These are phyloP conservation scores for Temnothorax nylanderi DNA, from an alignment of 1,140 invertebrate genomes.

Conservation along the genomic window DNA sequence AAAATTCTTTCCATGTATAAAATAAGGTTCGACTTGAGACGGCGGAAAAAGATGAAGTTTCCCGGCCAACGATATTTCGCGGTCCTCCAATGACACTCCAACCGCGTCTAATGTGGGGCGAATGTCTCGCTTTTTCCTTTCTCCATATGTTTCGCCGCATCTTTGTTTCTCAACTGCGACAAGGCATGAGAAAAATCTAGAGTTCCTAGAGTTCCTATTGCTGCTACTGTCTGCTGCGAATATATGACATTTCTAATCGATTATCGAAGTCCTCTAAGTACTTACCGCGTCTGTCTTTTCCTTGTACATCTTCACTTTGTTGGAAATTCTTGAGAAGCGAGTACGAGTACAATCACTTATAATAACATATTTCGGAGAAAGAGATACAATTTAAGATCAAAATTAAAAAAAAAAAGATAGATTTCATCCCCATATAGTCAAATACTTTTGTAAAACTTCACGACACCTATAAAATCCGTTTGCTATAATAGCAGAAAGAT, in stretches of 20 bases:
- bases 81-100: not conserved
- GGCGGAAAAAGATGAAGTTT: not conserved
- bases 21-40: slow-evolving; percentile 16
- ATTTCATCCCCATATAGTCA: not conserved
- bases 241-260: slow-evolving; percentile 57
- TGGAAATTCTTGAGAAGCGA: slow-evolving; percentile 45
- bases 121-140: not conserved
- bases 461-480: not conserved
- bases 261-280: slow-evolving; percentile 64
- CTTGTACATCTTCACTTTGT: slow-evolving; percentile 3
- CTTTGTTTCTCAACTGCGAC: not conserved
- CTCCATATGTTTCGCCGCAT: slow-evolving; percentile 10
- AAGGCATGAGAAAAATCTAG: not conserved
- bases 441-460: not conserved
- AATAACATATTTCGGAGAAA: not conserved
- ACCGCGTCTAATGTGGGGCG: not conserved
- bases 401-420: not conserved
- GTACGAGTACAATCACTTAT: not conserved
- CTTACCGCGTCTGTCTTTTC: slow-evolving; percentile 27
- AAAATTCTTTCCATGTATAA: slow-evolving; percentile 41
- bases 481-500: not conserved
- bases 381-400: not conserved
- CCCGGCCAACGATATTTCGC: not conserved
- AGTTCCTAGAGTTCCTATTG: no score
- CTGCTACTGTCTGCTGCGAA: not conserved